Evolutionary conservation across 2,888 invertebrate species (phyloP).

Genomic region (Leptothorax acervorum): DNA sequence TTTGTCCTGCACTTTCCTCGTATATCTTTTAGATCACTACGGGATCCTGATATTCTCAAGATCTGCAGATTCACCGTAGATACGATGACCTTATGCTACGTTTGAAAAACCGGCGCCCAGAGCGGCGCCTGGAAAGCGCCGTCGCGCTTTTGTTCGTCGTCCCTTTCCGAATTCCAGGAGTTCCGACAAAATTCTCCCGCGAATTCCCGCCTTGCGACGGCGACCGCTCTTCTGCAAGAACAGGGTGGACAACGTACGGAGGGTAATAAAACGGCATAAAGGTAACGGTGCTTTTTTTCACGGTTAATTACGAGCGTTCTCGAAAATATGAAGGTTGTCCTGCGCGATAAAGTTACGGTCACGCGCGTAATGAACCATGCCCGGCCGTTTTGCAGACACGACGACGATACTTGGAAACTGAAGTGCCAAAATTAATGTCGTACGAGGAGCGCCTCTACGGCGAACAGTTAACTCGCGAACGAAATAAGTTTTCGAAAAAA

Average conservation of each 20-base stretch:
- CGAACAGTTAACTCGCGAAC: constrained; percentile 3
- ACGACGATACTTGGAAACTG: constrained; percentile 3
- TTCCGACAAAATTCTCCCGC: constrained; percentile 63
- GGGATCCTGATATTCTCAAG: constrained; percentile 1
- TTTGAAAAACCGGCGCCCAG: constrained; percentile 18
- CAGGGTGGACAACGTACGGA: constrained; percentile 22
- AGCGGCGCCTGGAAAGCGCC: constrained; percentile 52
- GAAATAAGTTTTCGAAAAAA: constrained; percentile 20
- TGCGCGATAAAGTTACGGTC: constrained; percentile 24
- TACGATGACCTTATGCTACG: constrained; percentile 12
- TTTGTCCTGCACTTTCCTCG: neutral
- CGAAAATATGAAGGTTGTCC: constrained; percentile 18
- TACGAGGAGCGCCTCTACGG: neutral
- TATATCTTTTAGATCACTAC: neutral
- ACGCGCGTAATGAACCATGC: constrained; percentile 1
- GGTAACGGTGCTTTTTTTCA: neutral
- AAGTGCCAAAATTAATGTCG: constrained; percentile 34
- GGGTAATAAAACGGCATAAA: constrained; percentile 38
- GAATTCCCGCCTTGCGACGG: constrained; percentile 64
- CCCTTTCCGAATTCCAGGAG: constrained; percentile 65
- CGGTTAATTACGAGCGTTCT: constrained; percentile 34
- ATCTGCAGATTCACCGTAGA: neutral
- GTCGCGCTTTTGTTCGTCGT: constrained; percentile 54
- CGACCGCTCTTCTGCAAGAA: constrained; percentile 54
- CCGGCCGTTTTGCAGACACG: neutral